Conservation (phyloP, 2,797 vertebrate species). For the Anguilla marmorata region DNA sequence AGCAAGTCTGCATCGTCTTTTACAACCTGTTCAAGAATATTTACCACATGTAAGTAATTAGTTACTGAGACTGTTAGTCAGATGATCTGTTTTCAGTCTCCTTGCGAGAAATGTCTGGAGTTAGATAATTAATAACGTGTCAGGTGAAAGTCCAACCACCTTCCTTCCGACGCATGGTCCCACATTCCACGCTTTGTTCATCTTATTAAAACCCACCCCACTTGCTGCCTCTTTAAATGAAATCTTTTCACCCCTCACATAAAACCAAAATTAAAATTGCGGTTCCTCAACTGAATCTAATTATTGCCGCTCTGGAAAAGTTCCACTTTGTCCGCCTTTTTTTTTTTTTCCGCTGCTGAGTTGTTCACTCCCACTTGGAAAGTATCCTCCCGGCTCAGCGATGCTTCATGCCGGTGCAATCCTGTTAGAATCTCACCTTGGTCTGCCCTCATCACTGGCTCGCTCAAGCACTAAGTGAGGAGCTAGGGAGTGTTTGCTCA, state of each 20-base stretch:
- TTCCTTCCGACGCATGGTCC: conserved; percentile 75
- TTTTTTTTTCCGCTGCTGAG: conserved; percentile 48
- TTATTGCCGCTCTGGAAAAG: conserved; percentile 82
- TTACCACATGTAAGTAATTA: conserved; percentile 66
- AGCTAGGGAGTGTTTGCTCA: conserved; percentile 99
- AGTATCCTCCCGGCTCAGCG: conserved; percentile 70
- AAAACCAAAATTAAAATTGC: conserved; percentile 80
- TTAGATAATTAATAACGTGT: conserved; percentile 82
- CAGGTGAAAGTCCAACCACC: conserved; percentile 78
- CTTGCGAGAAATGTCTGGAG: conserved; percentile 70
- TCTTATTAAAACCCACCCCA: conserved; percentile 75
- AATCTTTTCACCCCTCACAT: conserved; percentile 82
- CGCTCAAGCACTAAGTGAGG: conserved; percentile 99
- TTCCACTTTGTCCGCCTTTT: conserved; percentile 72
- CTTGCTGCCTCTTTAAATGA: conserved; percentile 78
- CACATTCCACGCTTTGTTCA: conserved; percentile 78
- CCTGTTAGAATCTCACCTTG: conserved; percentile 99
- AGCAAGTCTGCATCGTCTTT: conserved; percentile 35
- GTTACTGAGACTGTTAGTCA: conserved; percentile 73
- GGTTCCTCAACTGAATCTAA: conserved; percentile 83
- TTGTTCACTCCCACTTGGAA: conserved; percentile 23
- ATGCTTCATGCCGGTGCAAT: conserved; percentile 76
- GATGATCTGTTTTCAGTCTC: conserved; percentile 68
- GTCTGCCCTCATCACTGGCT: conserved; percentile 99
- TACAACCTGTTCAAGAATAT: conserved; percentile 55